Evolutionary conservation across 2,113 vertebrate species (phyloP).

Genomic region (Lota lota): DNA sequence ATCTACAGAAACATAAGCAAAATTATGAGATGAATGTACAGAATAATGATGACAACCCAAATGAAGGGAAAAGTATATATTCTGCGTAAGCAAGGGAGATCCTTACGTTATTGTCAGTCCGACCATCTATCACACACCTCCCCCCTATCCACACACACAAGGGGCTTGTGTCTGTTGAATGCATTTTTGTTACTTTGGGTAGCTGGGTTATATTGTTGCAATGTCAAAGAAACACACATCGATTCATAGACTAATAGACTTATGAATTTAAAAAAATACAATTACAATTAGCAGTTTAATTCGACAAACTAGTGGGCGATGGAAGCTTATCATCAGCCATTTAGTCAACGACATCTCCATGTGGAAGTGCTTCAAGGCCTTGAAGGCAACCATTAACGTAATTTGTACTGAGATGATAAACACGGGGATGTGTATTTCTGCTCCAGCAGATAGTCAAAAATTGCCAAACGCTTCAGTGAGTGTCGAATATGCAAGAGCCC

Average conservation of each 20-base stretch:
- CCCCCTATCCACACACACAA: slow-evolving; percentile 39
- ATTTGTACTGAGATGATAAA: slow-evolving; percentile 74
- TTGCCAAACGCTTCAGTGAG: slow-evolving; percentile 69
- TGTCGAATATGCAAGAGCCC: slow-evolving; percentile 73
- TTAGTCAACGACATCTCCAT: too few species aligned
- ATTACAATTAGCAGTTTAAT: too few species aligned
- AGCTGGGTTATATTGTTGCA: too few species aligned
- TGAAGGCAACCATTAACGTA: slow-evolving; percentile 68
- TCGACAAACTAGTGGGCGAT: slow-evolving; percentile 4
- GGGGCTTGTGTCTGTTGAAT: too few species aligned
- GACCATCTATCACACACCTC: slow-evolving; percentile 4
- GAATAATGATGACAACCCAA: too few species aligned
- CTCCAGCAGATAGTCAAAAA: slow-evolving; percentile 69
- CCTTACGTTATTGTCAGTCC: slow-evolving; percentile 24
- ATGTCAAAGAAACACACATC: too few species aligned
- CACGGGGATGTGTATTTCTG: slow-evolving; percentile 72
- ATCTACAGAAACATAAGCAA: not conserved
- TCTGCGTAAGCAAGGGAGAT: slow-evolving; percentile 7
- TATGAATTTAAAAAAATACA: too few species aligned
- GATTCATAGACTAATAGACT: too few species aligned
- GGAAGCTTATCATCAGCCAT: too few species aligned
- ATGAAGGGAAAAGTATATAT: not conserved
- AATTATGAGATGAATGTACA: not conserved
- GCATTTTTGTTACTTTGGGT: too few species aligned
- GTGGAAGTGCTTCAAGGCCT: slow-evolving; percentile 23